Evolutionary conservation across 2,113 vertebrate species (phyloP), one percentile per base, ranked within the genome.

Genomic region (Indicator maculatus): DNA sequence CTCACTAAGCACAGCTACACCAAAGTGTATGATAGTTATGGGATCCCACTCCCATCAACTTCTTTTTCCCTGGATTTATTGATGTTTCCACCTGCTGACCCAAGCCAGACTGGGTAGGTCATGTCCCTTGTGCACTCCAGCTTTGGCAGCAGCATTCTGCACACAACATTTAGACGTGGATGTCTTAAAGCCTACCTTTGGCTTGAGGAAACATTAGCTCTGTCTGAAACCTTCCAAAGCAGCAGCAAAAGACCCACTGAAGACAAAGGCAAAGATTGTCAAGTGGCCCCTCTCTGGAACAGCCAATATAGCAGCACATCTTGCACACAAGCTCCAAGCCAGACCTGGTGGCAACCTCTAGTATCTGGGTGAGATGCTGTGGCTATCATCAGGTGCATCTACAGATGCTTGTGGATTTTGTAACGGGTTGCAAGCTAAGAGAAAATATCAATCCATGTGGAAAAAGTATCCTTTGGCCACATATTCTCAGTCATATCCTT

Each of bases 101-200:
- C 4, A 1, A 69, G n/a, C 4, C 52, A 19, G 30, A 0, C 1
- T 0, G 1, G 16, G 7, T 8, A 63, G 15, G 52, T 53, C 4
- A 0, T 4, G 16, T 66, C 60, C 53, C 28, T 70, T 23, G 6
- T 44, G 56, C 39, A 26, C 30, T 47, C 4, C 0, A 1, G 39
- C 16, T 70, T 44, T 74, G 1, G 2, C 26, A 73, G 73, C 72
- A 66, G 64, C 27, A 33, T 18, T 27, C 19, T 33, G 47, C 16
- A 9, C 7, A 16, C 66, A 15, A 27, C 7, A 4, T 81, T 64
- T 53, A 36, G 9, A 65, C 9, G 41, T 60, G 12, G 52, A 24
- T 8, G 6, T 82, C 78, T 84, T 16, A 53, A 87, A 87, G 14
- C 39, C 55, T 64, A 31, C 36, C 87, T 94, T 73, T 65, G 67